A percentile compares a stretch with the other conserved stretches of the same genome.
phyloP scores from a whole-genome alignment of 2,888 invertebrate species.

The Diploptera punctata region DNA sequence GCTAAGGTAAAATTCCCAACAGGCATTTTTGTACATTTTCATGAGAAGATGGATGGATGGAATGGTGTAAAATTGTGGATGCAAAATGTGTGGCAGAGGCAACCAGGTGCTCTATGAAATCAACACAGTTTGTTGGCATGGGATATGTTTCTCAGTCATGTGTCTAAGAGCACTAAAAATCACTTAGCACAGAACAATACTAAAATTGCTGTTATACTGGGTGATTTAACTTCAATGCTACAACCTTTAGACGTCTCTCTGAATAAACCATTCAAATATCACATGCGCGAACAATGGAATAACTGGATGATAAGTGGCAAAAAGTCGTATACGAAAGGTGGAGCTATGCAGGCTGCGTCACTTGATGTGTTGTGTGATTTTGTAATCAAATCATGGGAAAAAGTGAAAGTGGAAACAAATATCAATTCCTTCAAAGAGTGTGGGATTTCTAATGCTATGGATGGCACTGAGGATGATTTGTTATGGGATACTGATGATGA shows the following conservation, averaged over 20 bases:
- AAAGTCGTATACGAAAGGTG: not conserved
- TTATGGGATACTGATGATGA: too few relatives aligned
- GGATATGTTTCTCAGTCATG: too few relatives aligned
- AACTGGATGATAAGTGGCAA: not conserved
- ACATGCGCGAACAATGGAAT: not conserved
- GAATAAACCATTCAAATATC: not conserved
- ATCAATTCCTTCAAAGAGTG: not conserved
- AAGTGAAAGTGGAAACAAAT: not conserved
- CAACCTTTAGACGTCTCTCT: constrained; percentile 6
- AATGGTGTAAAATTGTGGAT: too few relatives aligned
- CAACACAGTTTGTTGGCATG: too few relatives aligned
- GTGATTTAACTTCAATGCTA: not conserved
- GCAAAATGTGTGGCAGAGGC: too few relatives aligned
- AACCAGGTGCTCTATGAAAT: too few relatives aligned
- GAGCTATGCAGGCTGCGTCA: constrained; percentile 18
- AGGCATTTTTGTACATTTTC: too few relatives aligned
- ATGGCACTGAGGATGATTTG: constrained; percentile 4
- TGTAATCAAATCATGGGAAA: not conserved
- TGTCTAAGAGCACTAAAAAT: not conserved
- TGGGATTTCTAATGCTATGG: not conserved
- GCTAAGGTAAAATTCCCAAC: too few relatives aligned
- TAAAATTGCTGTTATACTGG: not conserved
- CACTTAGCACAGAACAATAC: constrained; percentile 16
- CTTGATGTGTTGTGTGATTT: not conserved
- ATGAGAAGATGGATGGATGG: too few relatives aligned